Percentiles rank a stretch among this genome's conserved stretches.
These are phyloP conservation scores for Calliphora vicina DNA, from an alignment of 1,140 invertebrate species.

Conservation along the genomic window DNA sequence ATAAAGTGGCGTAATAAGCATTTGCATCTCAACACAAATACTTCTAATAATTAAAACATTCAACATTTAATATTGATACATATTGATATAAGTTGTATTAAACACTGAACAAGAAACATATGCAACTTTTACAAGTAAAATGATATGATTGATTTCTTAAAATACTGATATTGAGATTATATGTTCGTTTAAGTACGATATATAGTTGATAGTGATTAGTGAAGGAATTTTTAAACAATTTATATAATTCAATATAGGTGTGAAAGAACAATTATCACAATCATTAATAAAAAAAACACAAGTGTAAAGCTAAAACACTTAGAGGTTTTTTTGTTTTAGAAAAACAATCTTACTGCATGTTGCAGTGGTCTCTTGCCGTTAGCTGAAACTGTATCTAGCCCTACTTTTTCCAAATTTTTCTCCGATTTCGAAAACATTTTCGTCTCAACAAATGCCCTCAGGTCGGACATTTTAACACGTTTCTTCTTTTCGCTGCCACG, in stretches of 20 bases:
- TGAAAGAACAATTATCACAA: neutral
- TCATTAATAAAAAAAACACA: neutral
- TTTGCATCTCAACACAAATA: neutral
- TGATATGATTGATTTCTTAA: neutral
- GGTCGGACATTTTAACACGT: slow-evolving; percentile 88
- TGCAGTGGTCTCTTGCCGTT: slow-evolving; percentile 65
- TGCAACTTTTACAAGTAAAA: slow-evolving; percentile 24
- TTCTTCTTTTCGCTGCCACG: slow-evolving; percentile 84
- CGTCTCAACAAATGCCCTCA: slow-evolving; percentile 89
- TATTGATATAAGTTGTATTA: neutral
- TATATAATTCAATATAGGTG: neutral
- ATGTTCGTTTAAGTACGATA: neutral
- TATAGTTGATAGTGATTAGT: too few species aligned
- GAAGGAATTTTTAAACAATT: too few species aligned
- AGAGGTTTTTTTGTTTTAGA: neutral
- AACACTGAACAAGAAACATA: slow-evolving; percentile 27
- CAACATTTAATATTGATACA: neutral
- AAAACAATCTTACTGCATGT: slow-evolving; percentile 59
- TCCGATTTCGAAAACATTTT: slow-evolving; percentile 91
- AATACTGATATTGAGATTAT: neutral
- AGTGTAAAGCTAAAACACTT: slow-evolving; percentile 10
- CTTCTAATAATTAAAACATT: neutral
- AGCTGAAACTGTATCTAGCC: slow-evolving; percentile 72
- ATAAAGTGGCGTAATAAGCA: too few species aligned
- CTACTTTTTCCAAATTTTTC: slow-evolving; percentile 88